Conservation (phyloP, 1,140 invertebrate genomes). For the Eciton burchellii region DNA sequence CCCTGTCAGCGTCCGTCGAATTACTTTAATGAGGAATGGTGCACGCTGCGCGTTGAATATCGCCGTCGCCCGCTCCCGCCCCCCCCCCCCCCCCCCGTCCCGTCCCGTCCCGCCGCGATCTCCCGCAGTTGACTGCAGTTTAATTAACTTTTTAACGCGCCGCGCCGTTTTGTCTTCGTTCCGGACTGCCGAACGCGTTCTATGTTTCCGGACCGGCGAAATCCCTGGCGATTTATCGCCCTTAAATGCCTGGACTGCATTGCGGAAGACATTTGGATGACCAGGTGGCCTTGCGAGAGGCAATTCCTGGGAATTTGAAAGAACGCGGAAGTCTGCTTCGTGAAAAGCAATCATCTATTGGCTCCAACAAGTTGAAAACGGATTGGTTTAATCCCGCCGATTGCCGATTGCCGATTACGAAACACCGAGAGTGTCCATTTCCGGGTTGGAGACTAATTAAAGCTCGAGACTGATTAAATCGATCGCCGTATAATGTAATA, state of each 20-base stretch:
- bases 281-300: neutral
- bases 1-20: constrained; percentile 68
- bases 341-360: neutral
- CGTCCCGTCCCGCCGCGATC: constrained; percentile 1
- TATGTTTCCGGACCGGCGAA: neutral
- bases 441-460: constrained; percentile 18
- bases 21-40: constrained; percentile 69
- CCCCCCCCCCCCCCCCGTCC: neutral
- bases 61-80: constrained; percentile 31
- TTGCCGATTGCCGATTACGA: neutral
- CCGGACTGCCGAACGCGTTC: neutral
- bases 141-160: constrained; percentile 57
- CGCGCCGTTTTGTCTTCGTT: neutral
- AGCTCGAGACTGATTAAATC: constrained; percentile 23
- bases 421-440: constrained; percentile 1
- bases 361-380: neutral
- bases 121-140: constrained; percentile 50
- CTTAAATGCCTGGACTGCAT: neutral
- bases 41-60: constrained; percentile 52
- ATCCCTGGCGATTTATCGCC: no score
- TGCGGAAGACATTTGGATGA: neutral
- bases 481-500: neutral
- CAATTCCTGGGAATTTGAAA: no score
- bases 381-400: neutral
- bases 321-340: neutral